Conservation (phyloP, 2,888 invertebrate species). For the Strigamia maritima region DNA sequence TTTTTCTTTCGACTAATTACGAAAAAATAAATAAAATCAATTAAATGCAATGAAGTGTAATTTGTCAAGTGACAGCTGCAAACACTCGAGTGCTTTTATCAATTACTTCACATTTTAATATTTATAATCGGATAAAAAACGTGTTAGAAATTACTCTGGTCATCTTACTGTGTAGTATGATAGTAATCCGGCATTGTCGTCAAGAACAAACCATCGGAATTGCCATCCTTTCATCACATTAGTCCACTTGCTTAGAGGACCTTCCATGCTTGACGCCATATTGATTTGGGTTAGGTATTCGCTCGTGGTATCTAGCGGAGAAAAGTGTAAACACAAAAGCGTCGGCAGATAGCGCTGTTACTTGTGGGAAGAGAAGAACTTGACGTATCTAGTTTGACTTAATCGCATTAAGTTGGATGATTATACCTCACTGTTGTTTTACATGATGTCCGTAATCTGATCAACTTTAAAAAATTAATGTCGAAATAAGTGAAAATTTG, state of each 20-base stretch:
- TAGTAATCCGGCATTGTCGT: constrained; percentile 90
- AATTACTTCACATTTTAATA: not conserved
- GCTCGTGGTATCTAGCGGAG: not conserved
- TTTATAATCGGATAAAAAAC: not conserved
- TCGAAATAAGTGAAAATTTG: too few relatives aligned
- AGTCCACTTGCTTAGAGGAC: constrained; percentile 93
- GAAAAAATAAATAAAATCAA: constrained; percentile 1
- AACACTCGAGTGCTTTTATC: not conserved
- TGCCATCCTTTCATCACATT: constrained; percentile 99
- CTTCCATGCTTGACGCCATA: constrained; percentile 67
- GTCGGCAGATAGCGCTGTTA: too few relatives aligned
- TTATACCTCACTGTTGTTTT: too few relatives aligned
- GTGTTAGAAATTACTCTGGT: not conserved
- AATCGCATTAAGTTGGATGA: too few relatives aligned
- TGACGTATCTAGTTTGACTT: too few relatives aligned
- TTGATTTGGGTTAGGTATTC: not conserved
- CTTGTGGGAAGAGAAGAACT: too few relatives aligned
- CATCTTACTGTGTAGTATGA: constrained; percentile 93
- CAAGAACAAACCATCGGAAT: constrained; percentile 97
- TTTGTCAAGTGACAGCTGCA: not conserved
- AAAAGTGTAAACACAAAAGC: too few relatives aligned
- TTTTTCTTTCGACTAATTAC: constrained; percentile 92
- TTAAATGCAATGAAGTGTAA: not conserved
- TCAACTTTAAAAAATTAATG: too few relatives aligned
- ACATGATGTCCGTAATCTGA: too few relatives aligned